Evolutionary conservation across 53 echinoderm and acorn worm species (phyloP).

Genomic region (Crossaster papposus): DNA sequence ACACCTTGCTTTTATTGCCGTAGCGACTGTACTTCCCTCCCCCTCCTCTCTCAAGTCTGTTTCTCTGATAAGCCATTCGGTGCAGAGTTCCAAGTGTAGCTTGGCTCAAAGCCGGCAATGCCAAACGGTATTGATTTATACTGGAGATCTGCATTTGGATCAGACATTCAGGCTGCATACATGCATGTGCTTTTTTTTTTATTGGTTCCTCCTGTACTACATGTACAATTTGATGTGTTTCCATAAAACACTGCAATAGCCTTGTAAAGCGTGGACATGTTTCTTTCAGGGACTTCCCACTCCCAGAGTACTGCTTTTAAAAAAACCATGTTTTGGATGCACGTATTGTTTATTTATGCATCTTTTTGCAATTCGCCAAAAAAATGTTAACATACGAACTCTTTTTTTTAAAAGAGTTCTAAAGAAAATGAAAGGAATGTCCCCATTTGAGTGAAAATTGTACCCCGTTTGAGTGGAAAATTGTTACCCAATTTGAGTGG

Average conservation of each 20-base stretch:
- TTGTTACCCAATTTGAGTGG: background rate
- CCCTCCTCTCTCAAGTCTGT: background rate
- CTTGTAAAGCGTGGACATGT: too few relatives aligned
- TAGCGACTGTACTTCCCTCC: background rate
- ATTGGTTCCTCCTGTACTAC: background rate
- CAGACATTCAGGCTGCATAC: constrained; percentile 41
- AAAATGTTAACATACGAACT: too few relatives aligned
- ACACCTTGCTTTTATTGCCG: constrained; percentile 52
- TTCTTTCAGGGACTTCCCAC: too few relatives aligned
- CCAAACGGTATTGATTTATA: constrained; percentile 31
- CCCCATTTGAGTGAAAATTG: background rate
- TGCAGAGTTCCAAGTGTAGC: constrained; percentile 34
- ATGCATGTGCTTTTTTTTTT: background rate
- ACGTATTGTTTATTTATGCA: too few relatives aligned
- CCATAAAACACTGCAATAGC: background rate
- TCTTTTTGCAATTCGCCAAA: too few relatives aligned
- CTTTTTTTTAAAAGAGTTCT: too few relatives aligned
- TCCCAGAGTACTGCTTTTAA: too few relatives aligned
- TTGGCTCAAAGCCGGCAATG: constrained; percentile 9
- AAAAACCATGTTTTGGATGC: too few relatives aligned
- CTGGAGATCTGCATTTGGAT: constrained; percentile 12
- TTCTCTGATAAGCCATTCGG: background rate
- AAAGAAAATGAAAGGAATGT: background rate
- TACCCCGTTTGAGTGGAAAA: background rate
- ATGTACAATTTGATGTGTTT: background rate